Evolutionary conservation across 2,113 vertebrate species (phyloP), one percentile per base, ranked within the genome.

Genomic region (Antechinus stuartii): DNA sequence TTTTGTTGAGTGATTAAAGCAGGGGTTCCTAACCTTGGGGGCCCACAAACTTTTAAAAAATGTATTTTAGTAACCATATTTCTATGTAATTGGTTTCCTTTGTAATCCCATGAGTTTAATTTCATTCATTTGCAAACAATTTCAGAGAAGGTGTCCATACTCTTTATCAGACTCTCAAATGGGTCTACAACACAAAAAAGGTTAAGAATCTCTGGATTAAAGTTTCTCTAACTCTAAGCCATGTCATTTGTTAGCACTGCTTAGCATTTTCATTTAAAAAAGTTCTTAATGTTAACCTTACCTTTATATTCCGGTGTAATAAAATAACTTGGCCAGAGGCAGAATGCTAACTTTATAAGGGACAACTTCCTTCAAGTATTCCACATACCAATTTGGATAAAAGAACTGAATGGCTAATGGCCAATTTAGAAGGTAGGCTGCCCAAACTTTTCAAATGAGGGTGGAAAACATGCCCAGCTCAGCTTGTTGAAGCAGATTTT

Each of bases 361-460:
- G 68, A 42, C 68, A 84, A 9, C n/a, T 84, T 84, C 54, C 54
- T 55, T 92, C 26, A 89, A 91, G 94, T 42, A 92, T 4, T 53
- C 26, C 53, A 30, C 50, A 42, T 25, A 26, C 50, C 24, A 54
- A 46, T 54, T 95, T 54, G 96, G 93, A 8, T 61, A 91, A 97
- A 91, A 96, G 54, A 27, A 23, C 1, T 30, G 30, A 1, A 6
- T 19, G 92, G 47, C 8, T 47, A 95, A 91, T 52, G 90, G 16
- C 54, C 91, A 95, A 91, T 46, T 95, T 53, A 90, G 55, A 91
- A 91, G 68, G 35, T 84, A 84, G 90, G 57, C 46, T 90, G 93
- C 54, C 50, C 8, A 47, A 53, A 89, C 26, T 55, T 49, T 27
- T 61, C 23, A 91, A 94, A 96, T 24, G 16, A 92, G 57, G 49